These are phyloP conservation scores for Diarsia rubi DNA, from an alignment of 2,888 invertebrate genomes.

Conservation along the genomic window DNA sequence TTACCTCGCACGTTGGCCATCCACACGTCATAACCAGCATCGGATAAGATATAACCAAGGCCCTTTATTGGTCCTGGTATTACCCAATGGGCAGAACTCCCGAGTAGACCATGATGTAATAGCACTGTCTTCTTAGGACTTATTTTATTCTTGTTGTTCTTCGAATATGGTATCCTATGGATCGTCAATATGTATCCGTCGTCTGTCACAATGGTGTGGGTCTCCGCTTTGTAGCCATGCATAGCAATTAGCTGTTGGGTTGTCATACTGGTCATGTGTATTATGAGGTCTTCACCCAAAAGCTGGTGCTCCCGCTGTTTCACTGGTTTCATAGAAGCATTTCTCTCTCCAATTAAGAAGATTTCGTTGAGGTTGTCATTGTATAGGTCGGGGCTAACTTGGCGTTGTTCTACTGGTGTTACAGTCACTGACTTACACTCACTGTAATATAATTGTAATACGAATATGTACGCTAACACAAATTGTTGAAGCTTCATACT, in stretches of 20 bases:
- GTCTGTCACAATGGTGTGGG: slow-evolving; percentile 93
- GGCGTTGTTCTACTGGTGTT: neutral
- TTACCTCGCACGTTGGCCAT: slow-evolving; percentile 96
- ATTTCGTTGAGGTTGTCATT: neutral
- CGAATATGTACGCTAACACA: slow-evolving; percentile 2
- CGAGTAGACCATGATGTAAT: neutral
- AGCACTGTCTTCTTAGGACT: slow-evolving; percentile 72
- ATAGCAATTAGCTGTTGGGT: slow-evolving; percentile 84
- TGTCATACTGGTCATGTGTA: slow-evolving; percentile 75
- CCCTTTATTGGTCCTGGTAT: slow-evolving; percentile 92
- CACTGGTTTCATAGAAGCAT: slow-evolving; percentile 57
- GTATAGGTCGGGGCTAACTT: neutral
- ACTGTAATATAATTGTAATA: slow-evolving; percentile 1
- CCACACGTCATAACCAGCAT: slow-evolving; percentile 95
- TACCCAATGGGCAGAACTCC: neutral
- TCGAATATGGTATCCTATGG: slow-evolving; percentile 94
- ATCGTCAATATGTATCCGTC: slow-evolving; percentile 96
- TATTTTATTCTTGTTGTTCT: slow-evolving; percentile 75
- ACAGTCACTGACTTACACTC: neutral
- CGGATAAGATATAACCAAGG: slow-evolving; percentile 92
- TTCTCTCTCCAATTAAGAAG: neutral
- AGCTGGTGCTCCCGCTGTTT: slow-evolving; percentile 69
- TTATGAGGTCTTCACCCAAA: slow-evolving; percentile 77
- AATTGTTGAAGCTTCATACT: slow-evolving; percentile 1
- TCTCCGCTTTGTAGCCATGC: slow-evolving; percentile 93